phyloP scores from a whole-genome alignment of 1,140 invertebrate genomes.

The Ceratosolen solmsi region DNA sequence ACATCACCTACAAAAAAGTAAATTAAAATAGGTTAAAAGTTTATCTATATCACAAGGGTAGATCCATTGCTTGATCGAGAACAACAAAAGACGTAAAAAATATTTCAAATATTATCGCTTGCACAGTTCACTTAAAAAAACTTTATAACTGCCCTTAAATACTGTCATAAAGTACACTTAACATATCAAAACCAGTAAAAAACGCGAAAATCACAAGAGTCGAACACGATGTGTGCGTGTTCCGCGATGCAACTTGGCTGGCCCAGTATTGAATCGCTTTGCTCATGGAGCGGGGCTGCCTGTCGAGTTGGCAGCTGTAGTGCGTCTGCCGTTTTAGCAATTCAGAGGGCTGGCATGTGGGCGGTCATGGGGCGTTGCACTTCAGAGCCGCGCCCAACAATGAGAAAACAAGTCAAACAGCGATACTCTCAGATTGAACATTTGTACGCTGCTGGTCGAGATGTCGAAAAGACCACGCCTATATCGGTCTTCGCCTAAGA shows the following conservation, averaged over 20 bases:
- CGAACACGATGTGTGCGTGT: neutral
- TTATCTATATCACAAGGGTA: neutral
- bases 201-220: neutral
- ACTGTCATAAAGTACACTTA: neutral
- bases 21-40: neutral
- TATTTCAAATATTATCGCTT: neutral
- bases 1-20: neutral
- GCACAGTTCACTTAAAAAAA: neutral
- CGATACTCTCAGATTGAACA: neutral
- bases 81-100: neutral
- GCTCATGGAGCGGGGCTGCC: constrained; percentile 61
- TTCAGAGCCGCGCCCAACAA: constrained; percentile 1
- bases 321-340: constrained; percentile 64
- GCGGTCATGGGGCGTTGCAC: constrained; percentile 38
- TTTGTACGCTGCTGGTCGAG: neutral
- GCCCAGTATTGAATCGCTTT: neutral
- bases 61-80: no score
- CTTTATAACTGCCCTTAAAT: neutral
- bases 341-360: constrained; percentile 63
- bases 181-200: neutral
- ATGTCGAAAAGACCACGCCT: neutral
- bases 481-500: no score
- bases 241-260: neutral
- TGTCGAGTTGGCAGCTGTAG: constrained; percentile 72
- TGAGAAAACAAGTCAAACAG: neutral